Evolutionary conservation across 2,113 vertebrate species (phyloP), one percentile per base, ranked within the genome.

Genomic region (Pogonocichla stellata): DNA sequence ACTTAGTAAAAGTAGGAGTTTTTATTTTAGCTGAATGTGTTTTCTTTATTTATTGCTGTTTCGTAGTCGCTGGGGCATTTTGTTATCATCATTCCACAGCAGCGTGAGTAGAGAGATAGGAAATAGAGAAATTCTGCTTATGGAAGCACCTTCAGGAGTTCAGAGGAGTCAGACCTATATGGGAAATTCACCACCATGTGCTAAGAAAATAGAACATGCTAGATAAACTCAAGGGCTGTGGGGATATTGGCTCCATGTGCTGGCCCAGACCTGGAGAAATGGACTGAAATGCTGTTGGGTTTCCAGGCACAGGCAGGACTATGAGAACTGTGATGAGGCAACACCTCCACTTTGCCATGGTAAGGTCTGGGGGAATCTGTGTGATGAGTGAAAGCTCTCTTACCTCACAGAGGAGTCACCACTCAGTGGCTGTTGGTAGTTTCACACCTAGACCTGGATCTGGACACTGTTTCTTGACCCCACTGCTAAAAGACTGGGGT

Each of bases 21-120:
- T 23, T 22, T 14, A 11, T 66, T 87, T 78, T 43, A 74, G 10
- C 60, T 74, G 66, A 51, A 73, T 80, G 48, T 73, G 14, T 45
- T 84, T 69, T 69, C 29, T 87, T 83, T 61, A 7, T 83, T 79
- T 67, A 18, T 40, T 61, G 58, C 67, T 72, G 18, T 62, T 92
- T 97, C 47, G 26, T 40, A 66, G 64, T 80, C 75, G 51, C 54
- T 47, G 48, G 66, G 88, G 42, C 8, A n/a, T 72, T 96, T 92
- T 75, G 62, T 61, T 58, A 31, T 58, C 36, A 7, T 15, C 58
- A 51, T 29, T 51, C 25, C 86, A 70, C 6, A 95, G 80, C 72
- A 80, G 58, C 15, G 10, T 28, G 47, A 85, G 40, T 15, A 42
- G 73, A 70, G 42, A 34, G 36, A 77, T 40, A 47, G 57, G 58